Conservation (phyloP, 2,113 vertebrate species). For the Montifringilla adamsi region DNA sequence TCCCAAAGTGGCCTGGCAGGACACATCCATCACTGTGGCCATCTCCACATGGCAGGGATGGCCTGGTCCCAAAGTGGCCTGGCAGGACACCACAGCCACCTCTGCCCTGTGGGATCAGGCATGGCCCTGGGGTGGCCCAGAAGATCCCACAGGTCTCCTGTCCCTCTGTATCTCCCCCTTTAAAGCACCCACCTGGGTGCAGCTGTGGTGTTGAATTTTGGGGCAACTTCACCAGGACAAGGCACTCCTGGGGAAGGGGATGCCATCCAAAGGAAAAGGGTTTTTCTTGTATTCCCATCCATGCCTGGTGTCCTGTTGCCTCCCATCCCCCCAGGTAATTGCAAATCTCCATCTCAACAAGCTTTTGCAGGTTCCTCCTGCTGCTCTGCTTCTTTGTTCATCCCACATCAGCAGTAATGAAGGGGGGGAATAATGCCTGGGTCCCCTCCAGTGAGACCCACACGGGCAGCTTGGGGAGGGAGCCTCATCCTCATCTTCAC, state of each 20-base stretch:
- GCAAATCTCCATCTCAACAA: neutral
- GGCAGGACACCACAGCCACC: neutral
- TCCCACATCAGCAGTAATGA: neutral
- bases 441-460: neutral
- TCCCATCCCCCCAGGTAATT: neutral
- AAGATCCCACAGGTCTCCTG: neutral
- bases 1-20: neutral
- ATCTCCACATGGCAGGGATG: neutral
- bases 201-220: neutral
- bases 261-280: neutral
- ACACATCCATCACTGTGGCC: neutral
- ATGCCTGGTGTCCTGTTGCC: neutral
- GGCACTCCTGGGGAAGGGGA: neutral
- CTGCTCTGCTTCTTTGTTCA: conserved; percentile 2
- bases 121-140: neutral
- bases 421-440: neutral
- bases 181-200: neutral
- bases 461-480: accelerated
- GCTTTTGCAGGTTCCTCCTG: neutral
- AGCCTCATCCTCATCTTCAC: neutral
- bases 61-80: neutral
- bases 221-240: neutral
- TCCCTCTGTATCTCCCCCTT: neutral
- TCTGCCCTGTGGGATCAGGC: neutral
- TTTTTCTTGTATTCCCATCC: neutral